Conservation (phyloP, 2,797 vertebrate species). For the Chaunax sp. region DNA sequence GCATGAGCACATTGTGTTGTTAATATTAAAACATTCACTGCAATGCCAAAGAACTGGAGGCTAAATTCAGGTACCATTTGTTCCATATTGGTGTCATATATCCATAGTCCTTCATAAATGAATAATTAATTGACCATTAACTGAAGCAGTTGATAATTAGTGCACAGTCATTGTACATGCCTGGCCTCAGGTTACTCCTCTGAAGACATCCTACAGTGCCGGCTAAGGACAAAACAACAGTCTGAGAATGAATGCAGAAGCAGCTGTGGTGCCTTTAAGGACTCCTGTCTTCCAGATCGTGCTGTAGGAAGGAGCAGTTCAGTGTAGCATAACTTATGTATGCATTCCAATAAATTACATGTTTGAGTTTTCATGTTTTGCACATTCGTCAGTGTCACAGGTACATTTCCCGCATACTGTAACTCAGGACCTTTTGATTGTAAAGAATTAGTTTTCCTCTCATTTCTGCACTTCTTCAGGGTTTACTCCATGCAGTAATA, state of each 20-base stretch:
- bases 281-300: not conserved
- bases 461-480: not conserved
- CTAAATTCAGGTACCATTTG: constrained; percentile 13
- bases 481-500: too few relatives aligned
- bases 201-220: constrained; percentile 34
- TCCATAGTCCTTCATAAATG: constrained; percentile 37
- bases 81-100: constrained; percentile 33
- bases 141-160: constrained; percentile 47
- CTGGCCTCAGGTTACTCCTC: constrained; percentile 38
- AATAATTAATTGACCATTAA: constrained; percentile 57
- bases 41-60: not conserved
- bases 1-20: constrained; percentile 8
- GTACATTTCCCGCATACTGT: not conserved
- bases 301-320: constrained; percentile 2
- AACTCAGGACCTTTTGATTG: not conserved
- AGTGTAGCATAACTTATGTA: not conserved
- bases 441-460: not conserved
- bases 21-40: constrained; percentile 16
- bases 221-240: constrained; percentile 31
- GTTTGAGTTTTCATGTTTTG: not conserved
- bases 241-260: not conserved
- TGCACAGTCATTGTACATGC: constrained; percentile 30
- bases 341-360: constrained; percentile 6
- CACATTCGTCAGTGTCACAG: not conserved
- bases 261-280: constrained; percentile 32